These are phyloP conservation scores for Lamellibrachia columna DNA, from an alignment of 2,888 invertebrate species.

Conservation along the genomic window DNA sequence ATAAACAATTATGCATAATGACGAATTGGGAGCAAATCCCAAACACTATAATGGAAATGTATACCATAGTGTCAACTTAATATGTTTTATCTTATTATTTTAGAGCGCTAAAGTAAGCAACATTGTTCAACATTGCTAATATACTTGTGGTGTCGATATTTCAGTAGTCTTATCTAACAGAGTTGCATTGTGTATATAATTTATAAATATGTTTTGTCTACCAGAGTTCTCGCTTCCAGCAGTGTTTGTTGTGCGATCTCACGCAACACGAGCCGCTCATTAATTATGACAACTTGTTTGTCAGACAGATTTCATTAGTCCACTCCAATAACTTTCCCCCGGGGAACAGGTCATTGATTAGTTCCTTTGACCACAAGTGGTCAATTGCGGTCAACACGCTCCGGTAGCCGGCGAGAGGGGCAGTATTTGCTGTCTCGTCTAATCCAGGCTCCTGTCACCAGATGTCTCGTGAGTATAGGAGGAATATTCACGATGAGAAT, in stretches of 20 bases:
- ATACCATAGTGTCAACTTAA: no score
- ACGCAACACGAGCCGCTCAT: neutral
- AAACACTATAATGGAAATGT: no score
- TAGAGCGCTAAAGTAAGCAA: no score
- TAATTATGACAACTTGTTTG: neutral
- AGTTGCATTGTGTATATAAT: no score
- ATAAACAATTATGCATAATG: no score
- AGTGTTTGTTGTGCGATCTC: neutral
- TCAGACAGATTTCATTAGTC: neutral
- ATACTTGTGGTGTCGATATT: no score
- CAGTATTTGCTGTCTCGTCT: neutral
- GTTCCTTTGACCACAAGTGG: neutral
- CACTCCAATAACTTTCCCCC: neutral
- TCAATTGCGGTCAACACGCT: conserved; percentile 9
- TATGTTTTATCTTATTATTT: no score
- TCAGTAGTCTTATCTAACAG: no score
- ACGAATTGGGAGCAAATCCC: no score
- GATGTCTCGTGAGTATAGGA: neutral
- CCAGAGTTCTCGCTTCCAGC: neutral
- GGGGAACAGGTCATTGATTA: neutral
- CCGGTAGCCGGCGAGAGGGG: neutral
- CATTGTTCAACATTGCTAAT: no score
- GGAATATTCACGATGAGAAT: neutral
- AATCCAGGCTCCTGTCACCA: neutral
- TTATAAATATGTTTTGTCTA: no score